Evolutionary conservation across 2,888 invertebrate genomes (phyloP), one percentile per base, ranked within the genome.

Genomic region (Eudasyphora cyanicolor): DNA sequence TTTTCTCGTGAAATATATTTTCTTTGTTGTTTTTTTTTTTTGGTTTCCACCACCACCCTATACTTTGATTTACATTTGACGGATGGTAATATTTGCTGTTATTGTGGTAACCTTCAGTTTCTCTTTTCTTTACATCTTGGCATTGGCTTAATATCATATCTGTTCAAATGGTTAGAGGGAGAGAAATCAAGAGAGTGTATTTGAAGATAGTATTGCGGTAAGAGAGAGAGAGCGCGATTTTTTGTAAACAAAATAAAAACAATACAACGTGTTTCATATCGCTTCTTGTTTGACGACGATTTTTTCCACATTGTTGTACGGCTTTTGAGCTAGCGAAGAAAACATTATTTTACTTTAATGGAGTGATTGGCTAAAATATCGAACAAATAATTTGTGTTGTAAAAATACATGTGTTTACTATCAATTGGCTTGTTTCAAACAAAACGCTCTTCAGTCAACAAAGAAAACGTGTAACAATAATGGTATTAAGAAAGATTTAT

Each of bases 61-160:
- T n/a, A n/a, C 35, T 71, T 71, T n/a, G 19, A 45, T 62, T 64
- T 64, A 71, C 62, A 29, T 45, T n/a, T n/a, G 19, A 67, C 49
- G n/a, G n/a, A 42, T 67, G 64, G n/a, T 64, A 64, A 38, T 7
- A 27, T 29, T 64, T 74, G n/a, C 38, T 67, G 38, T 74, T 60
- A 19, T 57, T 62, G 29, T 74, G 64, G 73, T 79, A 79, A 73
- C 79, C 79, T 79, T 79, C 79, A 79, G 73, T 79, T 67, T 32
- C 21, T 73, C 19, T 64, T 64, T 73, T 42, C 73, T 27, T 77
- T 67, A 29, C 54, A 42, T 67, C 67, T 42, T 73, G 67, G 67
- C 79, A 79, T 73, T 79, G 73, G 21, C 64, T 70, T 76, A 64
- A 51, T 42, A 27, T 49, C 38, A 51, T 71, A 19, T 38, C 7